Evolutionary conservation across 2,113 vertebrate species (phyloP).

Genomic region (Camelus bactrianus): DNA sequence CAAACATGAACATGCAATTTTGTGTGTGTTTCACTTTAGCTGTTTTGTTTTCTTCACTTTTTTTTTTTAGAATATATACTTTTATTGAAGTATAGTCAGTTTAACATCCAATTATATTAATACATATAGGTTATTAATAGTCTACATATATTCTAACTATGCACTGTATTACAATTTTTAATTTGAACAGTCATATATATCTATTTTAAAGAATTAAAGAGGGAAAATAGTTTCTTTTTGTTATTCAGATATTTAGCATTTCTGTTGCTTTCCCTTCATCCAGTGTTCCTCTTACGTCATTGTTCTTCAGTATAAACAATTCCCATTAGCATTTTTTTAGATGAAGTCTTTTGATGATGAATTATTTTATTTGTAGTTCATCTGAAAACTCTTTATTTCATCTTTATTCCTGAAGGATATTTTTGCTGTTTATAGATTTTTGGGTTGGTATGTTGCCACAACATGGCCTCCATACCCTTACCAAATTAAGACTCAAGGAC

Average conservation of each 20-base stretch:
- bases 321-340: neutral
- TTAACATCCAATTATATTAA: neutral
- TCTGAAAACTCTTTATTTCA: neutral
- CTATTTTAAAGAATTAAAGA: neutral
- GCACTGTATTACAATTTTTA: neutral
- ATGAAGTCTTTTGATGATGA: neutral
- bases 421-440: constrained; percentile 22
- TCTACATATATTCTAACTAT: neutral
- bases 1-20: neutral
- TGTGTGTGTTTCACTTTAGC: no score
- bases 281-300: neutral
- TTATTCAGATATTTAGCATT: neutral
- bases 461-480: no score
- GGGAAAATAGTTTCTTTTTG: neutral
- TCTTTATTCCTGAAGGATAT: neutral
- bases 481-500: no score
- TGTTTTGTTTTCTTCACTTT: no score
- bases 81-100: no score
- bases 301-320: neutral
- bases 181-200: neutral
- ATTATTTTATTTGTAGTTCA: neutral
- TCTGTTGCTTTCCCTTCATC: neutral
- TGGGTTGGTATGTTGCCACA: neutral
- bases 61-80: no score
- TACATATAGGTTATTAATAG: neutral